phyloP scores from a whole-genome alignment of 2,888 invertebrate genomes.

The Amphimallon solstitiale region DNA sequence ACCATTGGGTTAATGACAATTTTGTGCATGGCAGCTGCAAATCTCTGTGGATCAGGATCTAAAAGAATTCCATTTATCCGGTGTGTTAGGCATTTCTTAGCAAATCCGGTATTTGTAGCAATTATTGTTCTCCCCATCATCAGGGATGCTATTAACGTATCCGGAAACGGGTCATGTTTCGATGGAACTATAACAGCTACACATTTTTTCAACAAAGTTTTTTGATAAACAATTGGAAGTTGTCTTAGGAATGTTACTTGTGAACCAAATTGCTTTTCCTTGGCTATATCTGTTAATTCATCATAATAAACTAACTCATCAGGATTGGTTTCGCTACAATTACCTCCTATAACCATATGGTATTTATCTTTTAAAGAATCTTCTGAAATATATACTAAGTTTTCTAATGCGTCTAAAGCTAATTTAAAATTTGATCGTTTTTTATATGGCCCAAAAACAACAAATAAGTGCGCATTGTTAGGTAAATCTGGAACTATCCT shows the following conservation, averaged over 20 bases:
- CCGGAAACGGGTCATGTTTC: constrained; percentile 55
- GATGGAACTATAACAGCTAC: constrained; percentile 56
- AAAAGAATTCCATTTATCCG: constrained; percentile 57
- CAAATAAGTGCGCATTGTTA: constrained; percentile 53
- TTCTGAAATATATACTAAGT: constrained; percentile 52
- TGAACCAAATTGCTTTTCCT: constrained; percentile 53
- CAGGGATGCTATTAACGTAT: constrained; percentile 56
- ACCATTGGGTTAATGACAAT: constrained; percentile 55
- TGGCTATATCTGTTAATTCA: constrained; percentile 52
- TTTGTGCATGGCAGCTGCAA: constrained; percentile 57
- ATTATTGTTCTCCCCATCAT: constrained; percentile 56
- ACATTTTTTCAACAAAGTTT: constrained; percentile 55
- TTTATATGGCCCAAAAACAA: constrained; percentile 55
- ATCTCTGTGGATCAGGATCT: constrained; percentile 53
- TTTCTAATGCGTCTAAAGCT: constrained; percentile 57
- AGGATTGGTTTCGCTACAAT: constrained; percentile 49
- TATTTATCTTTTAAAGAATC: constrained; percentile 52
- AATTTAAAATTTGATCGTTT: constrained; percentile 56
- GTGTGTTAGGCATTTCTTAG: constrained; percentile 53
- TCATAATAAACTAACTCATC: constrained; percentile 54
- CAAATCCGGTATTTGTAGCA: constrained; percentile 56
- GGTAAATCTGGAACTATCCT: constrained; percentile 57
- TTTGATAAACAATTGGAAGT: constrained; percentile 56
- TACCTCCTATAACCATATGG: constrained; percentile 57
- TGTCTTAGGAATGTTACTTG: constrained; percentile 58